These are phyloP conservation scores for Hafferia zeledoni DNA, from an alignment of 2,797 vertebrate genomes.

Conservation along the genomic window DNA sequence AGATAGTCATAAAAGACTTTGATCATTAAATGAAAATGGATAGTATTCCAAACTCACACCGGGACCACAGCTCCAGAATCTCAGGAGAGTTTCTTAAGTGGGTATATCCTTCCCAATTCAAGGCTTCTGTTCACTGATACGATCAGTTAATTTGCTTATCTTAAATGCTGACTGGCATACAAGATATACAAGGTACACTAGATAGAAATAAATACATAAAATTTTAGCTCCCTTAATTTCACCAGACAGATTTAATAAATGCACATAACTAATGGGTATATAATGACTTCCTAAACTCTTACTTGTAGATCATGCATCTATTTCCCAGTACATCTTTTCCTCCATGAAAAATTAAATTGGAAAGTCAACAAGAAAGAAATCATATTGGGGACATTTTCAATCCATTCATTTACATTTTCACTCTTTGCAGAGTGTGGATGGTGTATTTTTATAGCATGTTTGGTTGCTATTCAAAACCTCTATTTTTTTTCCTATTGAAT, in stretches of 20 bases:
- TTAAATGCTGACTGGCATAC: background rate
- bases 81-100: background rate
- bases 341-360: slow-evolving; percentile 56
- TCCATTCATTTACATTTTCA: slow-evolving; percentile 63
- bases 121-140: background rate
- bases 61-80: background rate
- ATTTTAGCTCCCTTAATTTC: slow-evolving; percentile 49
- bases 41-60: background rate
- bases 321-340: slow-evolving; percentile 51
- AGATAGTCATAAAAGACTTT: background rate
- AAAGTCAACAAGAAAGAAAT: slow-evolving; percentile 67
- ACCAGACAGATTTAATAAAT: slow-evolving; percentile 61
- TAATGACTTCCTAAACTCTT: slow-evolving; percentile 67
- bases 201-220: slow-evolving; percentile 57
- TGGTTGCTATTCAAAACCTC: slow-evolving; percentile 72
- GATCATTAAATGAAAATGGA: slow-evolving; percentile 6
- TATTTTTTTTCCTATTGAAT: slow-evolving; percentile 67
- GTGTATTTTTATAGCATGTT: slow-evolving; percentile 52
- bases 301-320: slow-evolving; percentile 59
- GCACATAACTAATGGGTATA: slow-evolving; percentile 65
- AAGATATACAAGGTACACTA: background rate
- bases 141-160: slow-evolving; percentile 8
- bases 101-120: background rate
- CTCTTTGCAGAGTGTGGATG: slow-evolving; percentile 30
- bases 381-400: slow-evolving; percentile 45